Conservation (phyloP, 2,888 invertebrate genomes). For the Lasius platythorax region DNA sequence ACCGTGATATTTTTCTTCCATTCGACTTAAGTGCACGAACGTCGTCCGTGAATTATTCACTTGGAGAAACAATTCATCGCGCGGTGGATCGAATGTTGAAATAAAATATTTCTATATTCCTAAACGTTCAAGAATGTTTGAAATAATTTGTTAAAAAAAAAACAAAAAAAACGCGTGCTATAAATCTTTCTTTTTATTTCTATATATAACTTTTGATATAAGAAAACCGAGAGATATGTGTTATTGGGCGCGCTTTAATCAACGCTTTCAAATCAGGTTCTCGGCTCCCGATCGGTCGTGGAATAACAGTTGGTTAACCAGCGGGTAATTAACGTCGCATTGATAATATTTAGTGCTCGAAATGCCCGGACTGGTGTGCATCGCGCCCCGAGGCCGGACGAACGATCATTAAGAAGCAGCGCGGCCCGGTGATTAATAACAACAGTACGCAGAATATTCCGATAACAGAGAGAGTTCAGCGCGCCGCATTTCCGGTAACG, state of each 20-base stretch:
- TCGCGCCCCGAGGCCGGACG: constrained; percentile 45
- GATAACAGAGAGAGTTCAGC: constrained; percentile 28
- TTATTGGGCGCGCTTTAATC: background rate
- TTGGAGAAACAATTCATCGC: background rate
- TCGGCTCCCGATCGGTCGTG: background rate
- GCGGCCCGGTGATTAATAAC: constrained; percentile 58
- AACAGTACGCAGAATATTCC: constrained; percentile 51
- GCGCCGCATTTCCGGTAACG: constrained; percentile 37
- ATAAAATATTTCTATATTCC: background rate
- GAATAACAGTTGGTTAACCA: constrained; percentile 61
- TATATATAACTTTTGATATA: background rate
- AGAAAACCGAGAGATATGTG: background rate
- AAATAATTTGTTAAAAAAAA: background rate
- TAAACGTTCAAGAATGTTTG: background rate
- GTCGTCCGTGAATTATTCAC: background rate
- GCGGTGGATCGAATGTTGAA: background rate
- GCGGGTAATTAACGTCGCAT: constrained; percentile 67
- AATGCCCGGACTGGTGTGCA: constrained; percentile 31
- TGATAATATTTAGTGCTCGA: constrained; percentile 62
- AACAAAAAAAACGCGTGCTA: background rate
- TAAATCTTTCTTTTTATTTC: background rate
- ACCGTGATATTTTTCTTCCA: background rate
- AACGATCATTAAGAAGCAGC: constrained; percentile 57
- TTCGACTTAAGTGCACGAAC: background rate
- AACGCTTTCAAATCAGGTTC: constrained; percentile 19